phyloP scores from a whole-genome alignment of 2,113 vertebrate species.

The Spilogale gracilis region DNA sequence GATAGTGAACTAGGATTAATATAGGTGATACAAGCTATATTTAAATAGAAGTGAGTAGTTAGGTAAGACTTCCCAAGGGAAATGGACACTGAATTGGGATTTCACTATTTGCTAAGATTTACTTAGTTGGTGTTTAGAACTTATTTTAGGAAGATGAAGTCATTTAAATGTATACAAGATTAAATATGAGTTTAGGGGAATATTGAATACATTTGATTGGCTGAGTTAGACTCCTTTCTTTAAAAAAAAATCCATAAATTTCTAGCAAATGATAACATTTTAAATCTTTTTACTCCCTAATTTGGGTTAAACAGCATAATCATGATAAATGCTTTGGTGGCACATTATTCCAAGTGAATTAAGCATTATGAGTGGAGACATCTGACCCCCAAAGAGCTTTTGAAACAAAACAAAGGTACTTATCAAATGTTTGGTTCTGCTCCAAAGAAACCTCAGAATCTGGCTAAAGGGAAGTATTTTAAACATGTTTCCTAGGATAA shows the following conservation, averaged over 20 bases:
- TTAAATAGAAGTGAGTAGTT: slow-evolving; percentile 11
- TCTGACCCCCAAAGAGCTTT: not conserved
- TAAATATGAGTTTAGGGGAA: slow-evolving; percentile 36
- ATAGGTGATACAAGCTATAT: not conserved
- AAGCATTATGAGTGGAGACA: slow-evolving; percentile 31
- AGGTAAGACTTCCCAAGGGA: not conserved
- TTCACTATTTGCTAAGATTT: slow-evolving; percentile 28
- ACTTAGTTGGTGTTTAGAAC: not conserved
- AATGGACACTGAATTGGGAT: not conserved
- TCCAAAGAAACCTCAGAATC: slow-evolving; percentile 4
- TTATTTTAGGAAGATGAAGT: slow-evolving; percentile 31
- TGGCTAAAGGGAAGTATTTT: slow-evolving; percentile 19
- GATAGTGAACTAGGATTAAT: not conserved
- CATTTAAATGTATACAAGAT: slow-evolving; percentile 47
- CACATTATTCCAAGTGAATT: slow-evolving; percentile 35
- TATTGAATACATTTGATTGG: not conserved
- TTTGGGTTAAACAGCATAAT: slow-evolving; percentile 13
- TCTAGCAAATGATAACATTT: slow-evolving; percentile 38
- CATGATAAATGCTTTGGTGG: not conserved
- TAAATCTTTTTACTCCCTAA: slow-evolving; percentile 19
- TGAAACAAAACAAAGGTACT: slow-evolving; percentile 47
- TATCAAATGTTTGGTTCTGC: slow-evolving; percentile 39
- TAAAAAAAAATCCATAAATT: not conserved
- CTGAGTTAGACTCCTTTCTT: slow-evolving; percentile 16
- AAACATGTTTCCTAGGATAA: slow-evolving; percentile 1